Conservation (phyloP, 2,113 vertebrate species). For the Catagonus wagneri region DNA sequence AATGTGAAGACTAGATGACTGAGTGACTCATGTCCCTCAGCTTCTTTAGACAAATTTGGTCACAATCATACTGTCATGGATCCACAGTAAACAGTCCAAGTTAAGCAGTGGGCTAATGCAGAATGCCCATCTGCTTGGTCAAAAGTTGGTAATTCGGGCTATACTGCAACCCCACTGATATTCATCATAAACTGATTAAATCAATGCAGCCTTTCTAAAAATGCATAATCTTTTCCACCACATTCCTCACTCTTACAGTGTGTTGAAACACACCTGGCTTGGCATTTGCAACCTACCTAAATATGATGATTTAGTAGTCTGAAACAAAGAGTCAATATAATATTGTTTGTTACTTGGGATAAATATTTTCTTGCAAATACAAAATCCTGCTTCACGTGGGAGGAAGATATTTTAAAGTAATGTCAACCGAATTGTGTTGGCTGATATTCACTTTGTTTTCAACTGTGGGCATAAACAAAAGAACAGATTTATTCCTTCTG, state of each 20-base stretch:
- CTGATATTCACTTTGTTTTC: constrained; percentile 70
- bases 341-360: constrained; percentile 13
- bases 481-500: constrained; percentile 70
- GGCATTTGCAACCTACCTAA: background rate
- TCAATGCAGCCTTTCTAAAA: background rate
- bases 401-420: constrained; percentile 68
- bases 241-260: background rate
- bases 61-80: background rate
- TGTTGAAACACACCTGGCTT: background rate
- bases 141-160: background rate
- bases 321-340: background rate
- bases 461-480: constrained; percentile 61
- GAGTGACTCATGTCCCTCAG: background rate
- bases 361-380: constrained; percentile 68
- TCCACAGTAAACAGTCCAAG: background rate
- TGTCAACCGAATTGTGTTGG: constrained; percentile 65
- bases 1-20: background rate
- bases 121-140: background rate
- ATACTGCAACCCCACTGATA: background rate
- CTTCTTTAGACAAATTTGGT: background rate
- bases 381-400: constrained; percentile 46
- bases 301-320: background rate
- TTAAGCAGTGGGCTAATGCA: background rate
- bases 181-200: background rate
- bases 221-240: background rate